Conservation (phyloP, 1,140 invertebrate species). For the Leptinotarsa lineolata region DNA sequence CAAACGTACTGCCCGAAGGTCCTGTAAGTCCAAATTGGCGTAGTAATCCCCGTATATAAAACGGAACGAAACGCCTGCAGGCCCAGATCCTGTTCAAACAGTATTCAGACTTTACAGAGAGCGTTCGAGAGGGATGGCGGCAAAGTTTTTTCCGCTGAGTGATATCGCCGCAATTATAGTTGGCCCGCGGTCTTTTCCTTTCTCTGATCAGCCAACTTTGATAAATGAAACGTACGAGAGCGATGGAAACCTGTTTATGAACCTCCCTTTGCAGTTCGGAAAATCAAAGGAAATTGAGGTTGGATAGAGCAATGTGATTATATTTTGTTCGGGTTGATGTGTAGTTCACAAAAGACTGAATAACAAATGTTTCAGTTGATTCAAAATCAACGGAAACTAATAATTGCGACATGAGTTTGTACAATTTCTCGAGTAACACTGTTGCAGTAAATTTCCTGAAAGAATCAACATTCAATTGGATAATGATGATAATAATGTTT, state of each 20-base stretch:
- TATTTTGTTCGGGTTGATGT: neutral
- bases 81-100: slow-evolving; percentile 4
- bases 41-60: slow-evolving; percentile 6
- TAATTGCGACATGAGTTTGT: too few species aligned
- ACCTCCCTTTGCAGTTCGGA: slow-evolving; percentile 21
- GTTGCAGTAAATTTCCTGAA: too few species aligned
- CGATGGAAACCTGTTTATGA: slow-evolving; percentile 25
- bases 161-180: slow-evolving; percentile 28
- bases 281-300: slow-evolving; percentile 14
- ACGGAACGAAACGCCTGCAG: neutral
- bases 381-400: too few species aligned
- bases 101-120: too few species aligned
- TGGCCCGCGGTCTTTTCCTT: slow-evolving; percentile 20
- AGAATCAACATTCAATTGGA: too few species aligned
- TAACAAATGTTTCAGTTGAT: too few species aligned
- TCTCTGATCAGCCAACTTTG: slow-evolving; percentile 29
- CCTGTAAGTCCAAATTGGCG: slow-evolving; percentile 13
- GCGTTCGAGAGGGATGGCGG: neutral
- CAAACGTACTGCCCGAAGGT: neutral
- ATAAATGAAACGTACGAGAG: slow-evolving; percentile 22
- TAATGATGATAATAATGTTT: too few species aligned
- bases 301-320: neutral
- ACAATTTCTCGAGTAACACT: too few species aligned
- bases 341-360: too few species aligned
- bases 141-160: slow-evolving; percentile 20